phyloP scores from a whole-genome alignment of 2,888 invertebrate species.

The Leucophenga montana region DNA sequence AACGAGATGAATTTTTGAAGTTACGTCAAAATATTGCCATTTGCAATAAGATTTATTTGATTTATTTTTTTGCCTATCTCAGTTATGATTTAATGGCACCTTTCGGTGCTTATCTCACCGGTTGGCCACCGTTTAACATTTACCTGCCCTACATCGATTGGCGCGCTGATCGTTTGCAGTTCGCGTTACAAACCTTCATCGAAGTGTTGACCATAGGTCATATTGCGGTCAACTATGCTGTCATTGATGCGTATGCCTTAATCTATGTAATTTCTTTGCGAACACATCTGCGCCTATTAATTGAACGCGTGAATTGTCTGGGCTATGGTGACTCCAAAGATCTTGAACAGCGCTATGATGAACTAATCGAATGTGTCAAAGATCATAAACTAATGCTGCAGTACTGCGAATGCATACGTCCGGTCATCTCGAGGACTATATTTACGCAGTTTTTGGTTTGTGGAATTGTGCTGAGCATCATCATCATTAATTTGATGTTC shows the following conservation, averaged over 20 bases:
- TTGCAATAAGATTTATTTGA: conserved; percentile 40
- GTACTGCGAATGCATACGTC: conserved; percentile 32
- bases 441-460: conserved; percentile 41
- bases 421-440: conserved; percentile 36
- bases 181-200: conserved; percentile 32
- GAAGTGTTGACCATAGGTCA: conserved; percentile 28
- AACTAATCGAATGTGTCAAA: conserved; percentile 43
- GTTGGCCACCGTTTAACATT: conserved; percentile 42
- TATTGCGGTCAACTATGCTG: too few relatives aligned
- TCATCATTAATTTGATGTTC: conserved; percentile 32
- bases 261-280: conserved; percentile 34
- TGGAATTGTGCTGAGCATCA: conserved; percentile 32
- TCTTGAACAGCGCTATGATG: conserved; percentile 30
- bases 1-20: conserved; percentile 30
- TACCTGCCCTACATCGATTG: conserved; percentile 47
- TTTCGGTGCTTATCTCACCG: conserved; percentile 31
- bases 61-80: conserved; percentile 37
- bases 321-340: conserved; percentile 28
- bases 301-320: conserved; percentile 35
- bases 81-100: conserved; percentile 32
- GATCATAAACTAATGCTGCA: conserved; percentile 40
- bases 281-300: conserved; percentile 35
- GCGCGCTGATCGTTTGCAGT: conserved; percentile 29
- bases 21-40: conserved; percentile 36
- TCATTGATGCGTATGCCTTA: conserved; percentile 31